Percentiles rank a stretch among this genome's conserved stretches.
These are phyloP conservation scores for Malacoctenus gilli DNA, from an alignment of 2,797 vertebrate genomes.

Conservation along the genomic window DNA sequence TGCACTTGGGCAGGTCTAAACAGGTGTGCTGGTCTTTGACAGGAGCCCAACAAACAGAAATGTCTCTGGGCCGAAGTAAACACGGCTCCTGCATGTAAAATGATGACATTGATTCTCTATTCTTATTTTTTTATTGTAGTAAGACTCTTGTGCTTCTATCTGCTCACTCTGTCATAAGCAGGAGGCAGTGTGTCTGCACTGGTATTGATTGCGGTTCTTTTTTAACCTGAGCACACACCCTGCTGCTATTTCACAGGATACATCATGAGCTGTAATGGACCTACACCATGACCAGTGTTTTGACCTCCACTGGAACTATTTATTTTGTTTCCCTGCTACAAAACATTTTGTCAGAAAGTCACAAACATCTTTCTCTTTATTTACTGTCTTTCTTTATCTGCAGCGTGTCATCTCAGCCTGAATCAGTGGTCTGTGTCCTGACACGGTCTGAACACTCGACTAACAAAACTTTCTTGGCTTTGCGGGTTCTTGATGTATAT, in stretches of 20 bases:
- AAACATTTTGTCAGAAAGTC: too few relatives aligned
- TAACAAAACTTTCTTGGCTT: too few relatives aligned
- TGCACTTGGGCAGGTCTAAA: neutral
- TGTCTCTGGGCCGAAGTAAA: neutral
- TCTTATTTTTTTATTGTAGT: neutral
- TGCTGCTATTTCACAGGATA: constrained; percentile 1
- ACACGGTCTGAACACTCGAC: neutral
- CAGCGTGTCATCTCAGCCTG: constrained; percentile 1
- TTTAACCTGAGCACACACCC: neutral
- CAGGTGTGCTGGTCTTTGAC: constrained; percentile 7
- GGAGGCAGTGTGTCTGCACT: constrained; percentile 14
- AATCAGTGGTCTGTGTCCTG: neutral
- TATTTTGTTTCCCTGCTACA: too few relatives aligned
- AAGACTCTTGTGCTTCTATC: neutral
- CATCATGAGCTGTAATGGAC: constrained; percentile 26
- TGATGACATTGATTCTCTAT: too few relatives aligned
- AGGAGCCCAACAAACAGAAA: neutral
- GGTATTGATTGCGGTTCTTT: constrained; percentile 33
- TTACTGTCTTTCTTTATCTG: neutral
- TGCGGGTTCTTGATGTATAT: constrained; percentile 1
- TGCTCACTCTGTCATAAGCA: neutral
- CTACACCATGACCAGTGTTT: neutral
- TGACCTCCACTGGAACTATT: neutral
- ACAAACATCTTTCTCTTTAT: too few relatives aligned
- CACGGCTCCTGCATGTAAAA: too few relatives aligned